phyloP scores from a whole-genome alignment of 2,797 vertebrate genomes.

The Sebastes steindachneri region DNA sequence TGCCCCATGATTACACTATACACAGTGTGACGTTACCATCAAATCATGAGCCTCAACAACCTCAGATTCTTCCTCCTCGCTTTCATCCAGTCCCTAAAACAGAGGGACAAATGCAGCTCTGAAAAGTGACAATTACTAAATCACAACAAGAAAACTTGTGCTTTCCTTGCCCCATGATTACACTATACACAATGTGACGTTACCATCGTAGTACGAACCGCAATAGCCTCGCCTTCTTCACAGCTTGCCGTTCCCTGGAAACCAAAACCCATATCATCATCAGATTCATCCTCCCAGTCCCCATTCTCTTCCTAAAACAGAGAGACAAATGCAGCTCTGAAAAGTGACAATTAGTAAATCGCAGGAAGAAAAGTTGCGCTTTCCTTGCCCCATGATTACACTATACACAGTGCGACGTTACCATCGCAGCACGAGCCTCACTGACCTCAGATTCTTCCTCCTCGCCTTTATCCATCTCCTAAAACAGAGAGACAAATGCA shows the following conservation, averaged over 20 bases:
- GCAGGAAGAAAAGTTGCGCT: neutral
- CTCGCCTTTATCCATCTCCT: accelerated
- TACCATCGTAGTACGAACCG: neutral
- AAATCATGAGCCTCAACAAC: too few species aligned
- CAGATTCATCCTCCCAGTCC: neutral
- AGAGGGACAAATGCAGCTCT: neutral
- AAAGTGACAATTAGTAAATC: neutral
- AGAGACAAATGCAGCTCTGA: too few species aligned
- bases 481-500: neutral
- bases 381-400: neutral
- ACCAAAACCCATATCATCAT: too few species aligned
- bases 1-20: neutral
- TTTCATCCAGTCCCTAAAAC: neutral
- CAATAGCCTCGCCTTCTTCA: too few species aligned
- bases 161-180: neutral
- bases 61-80: neutral
- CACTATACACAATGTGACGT: neutral
- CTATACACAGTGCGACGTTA: neutral
- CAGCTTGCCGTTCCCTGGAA: too few species aligned
- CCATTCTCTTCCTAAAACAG: too few species aligned
- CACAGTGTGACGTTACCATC: neutral
- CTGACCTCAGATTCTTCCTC: neutral
- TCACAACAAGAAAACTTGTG: neutral
- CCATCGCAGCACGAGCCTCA: too few species aligned
- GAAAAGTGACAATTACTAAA: neutral